A percentile compares a stretch with the other conserved stretches of the same genome.
These are phyloP conservation scores for Aeoliscus strigatus DNA, from an alignment of 2,797 vertebrate genomes.

Conservation along the genomic window DNA sequence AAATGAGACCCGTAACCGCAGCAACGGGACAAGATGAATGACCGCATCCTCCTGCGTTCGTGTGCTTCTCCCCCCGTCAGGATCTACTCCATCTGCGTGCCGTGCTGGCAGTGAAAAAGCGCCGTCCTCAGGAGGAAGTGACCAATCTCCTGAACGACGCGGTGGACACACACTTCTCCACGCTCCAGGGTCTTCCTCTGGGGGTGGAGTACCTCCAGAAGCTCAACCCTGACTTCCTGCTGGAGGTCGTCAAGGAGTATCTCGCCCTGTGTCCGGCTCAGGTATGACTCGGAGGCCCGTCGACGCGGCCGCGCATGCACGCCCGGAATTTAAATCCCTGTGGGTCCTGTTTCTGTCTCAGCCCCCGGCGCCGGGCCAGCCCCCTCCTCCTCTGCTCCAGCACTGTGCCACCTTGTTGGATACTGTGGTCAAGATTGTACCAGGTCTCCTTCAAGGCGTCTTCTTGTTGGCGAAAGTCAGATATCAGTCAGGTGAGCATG, in stretches of 20 bases:
- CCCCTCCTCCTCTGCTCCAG: conserved; percentile 81
- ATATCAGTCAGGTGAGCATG: conserved; percentile 88
- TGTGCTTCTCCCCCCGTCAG: conserved; percentile 66
- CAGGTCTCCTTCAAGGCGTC: conserved; percentile 85
- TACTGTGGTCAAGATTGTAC: conserved; percentile 86
- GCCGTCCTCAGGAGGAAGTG: conserved; percentile 79
- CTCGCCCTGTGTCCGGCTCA: conserved; percentile 86
- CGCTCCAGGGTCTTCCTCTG: conserved; percentile 86
- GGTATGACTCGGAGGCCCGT: conserved; percentile 67
- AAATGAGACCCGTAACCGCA: too few species aligned
- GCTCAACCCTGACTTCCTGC: conserved; percentile 93
- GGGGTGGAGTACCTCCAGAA: conserved; percentile 92
- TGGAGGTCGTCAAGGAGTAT: conserved; percentile 88
- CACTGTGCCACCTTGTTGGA: conserved; percentile 87
- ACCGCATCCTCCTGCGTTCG: too few species aligned
- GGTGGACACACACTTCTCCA: conserved; percentile 89
- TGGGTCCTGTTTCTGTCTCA: conserved; percentile 56
- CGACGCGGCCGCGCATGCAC: too few species aligned
- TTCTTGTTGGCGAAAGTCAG: conserved; percentile 90
- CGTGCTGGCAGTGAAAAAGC: conserved; percentile 83
- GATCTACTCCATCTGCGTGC: conserved; percentile 86
- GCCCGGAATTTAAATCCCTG: too few species aligned
- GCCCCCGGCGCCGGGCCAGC: conserved; percentile 82
- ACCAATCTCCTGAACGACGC: conserved; percentile 86
- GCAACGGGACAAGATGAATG: too few species aligned